A percentile compares a stretch with the other conserved stretches of the same genome.
These are phyloP conservation scores for Ctenoplectra terminalis DNA, from an alignment of 1,140 invertebrate genomes.

Conservation along the genomic window DNA sequence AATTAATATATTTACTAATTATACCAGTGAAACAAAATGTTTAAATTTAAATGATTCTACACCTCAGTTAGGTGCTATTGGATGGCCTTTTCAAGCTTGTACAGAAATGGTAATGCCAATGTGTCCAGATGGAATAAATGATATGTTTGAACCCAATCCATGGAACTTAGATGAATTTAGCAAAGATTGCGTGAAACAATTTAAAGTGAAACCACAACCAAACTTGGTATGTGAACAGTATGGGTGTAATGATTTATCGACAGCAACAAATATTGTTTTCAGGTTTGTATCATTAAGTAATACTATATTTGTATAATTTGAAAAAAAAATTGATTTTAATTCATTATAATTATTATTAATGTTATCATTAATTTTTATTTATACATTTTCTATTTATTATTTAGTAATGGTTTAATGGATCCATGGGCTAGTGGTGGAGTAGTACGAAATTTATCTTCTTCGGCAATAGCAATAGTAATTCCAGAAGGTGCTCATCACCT, in stretches of 20 bases:
- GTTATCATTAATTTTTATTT: conserved; percentile 23
- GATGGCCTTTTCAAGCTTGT: conserved; percentile 92
- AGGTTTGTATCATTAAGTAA: conserved; percentile 80
- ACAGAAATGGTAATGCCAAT: conserved; percentile 98
- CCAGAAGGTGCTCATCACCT: conserved; percentile 96
- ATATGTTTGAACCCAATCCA: conserved; percentile 91
- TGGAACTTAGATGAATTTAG: conserved; percentile 90
- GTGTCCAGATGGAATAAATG: conserved; percentile 89
- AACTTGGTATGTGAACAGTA: conserved; percentile 89
- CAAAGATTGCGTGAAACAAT: conserved; percentile 88
- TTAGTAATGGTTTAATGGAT: conserved; percentile 94
- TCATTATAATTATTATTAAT: not conserved
- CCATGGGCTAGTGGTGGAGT: conserved; percentile 97
- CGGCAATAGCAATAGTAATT: conserved; percentile 90
- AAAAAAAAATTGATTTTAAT: not conserved
- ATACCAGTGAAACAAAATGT: conserved; percentile 88
- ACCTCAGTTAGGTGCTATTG: conserved; percentile 85
- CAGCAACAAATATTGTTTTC: conserved; percentile 93
- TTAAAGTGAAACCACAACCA: conserved; percentile 86
- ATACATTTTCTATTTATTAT: conserved; percentile 57
- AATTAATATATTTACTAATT: conserved; percentile 91
- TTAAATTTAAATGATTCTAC: conserved; percentile 83
- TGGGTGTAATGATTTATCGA: conserved; percentile 89
- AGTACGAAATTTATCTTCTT: conserved; percentile 86
- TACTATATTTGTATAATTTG: not conserved